Conservation (phyloP, 2,888 invertebrate species). For the Rhimphoctona megacephalus region DNA sequence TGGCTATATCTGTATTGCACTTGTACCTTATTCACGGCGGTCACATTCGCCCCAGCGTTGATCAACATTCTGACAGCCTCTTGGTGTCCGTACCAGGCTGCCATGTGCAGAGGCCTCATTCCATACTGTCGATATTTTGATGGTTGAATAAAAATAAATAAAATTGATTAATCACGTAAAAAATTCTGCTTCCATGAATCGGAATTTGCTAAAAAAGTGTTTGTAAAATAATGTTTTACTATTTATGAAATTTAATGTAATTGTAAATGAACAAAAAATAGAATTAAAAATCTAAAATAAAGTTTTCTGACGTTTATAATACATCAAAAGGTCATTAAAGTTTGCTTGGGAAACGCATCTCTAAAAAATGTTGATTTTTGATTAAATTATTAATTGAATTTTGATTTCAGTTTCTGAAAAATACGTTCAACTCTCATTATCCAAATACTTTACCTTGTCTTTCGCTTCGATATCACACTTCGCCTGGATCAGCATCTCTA, state of each 20-base stretch:
- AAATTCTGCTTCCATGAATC: neutral
- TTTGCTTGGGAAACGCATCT: too few relatives aligned
- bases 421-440: neutral
- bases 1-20: constrained; percentile 20
- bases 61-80: constrained; percentile 90
- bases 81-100: constrained; percentile 90
- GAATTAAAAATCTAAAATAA: neutral
- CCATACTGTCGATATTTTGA: constrained; percentile 87
- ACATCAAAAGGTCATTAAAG: neutral
- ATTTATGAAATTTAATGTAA: neutral
- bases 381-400: neutral
- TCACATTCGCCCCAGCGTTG: constrained; percentile 89
- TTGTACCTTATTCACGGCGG: constrained; percentile 89
- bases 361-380: too few relatives aligned
- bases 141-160: neutral
- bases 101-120: constrained; percentile 91
- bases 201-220: neutral
- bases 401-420: neutral
- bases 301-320: neutral
- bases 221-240: neutral
- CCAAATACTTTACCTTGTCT: constrained; percentile 87
- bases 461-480: constrained; percentile 91
- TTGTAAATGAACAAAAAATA: neutral
- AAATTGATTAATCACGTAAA: neutral
- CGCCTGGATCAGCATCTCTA: constrained; percentile 89